Base-by-base conservation (phyloP, 2,113 vertebrate genomes). In the Leucopsar rothschildi region DNA sequence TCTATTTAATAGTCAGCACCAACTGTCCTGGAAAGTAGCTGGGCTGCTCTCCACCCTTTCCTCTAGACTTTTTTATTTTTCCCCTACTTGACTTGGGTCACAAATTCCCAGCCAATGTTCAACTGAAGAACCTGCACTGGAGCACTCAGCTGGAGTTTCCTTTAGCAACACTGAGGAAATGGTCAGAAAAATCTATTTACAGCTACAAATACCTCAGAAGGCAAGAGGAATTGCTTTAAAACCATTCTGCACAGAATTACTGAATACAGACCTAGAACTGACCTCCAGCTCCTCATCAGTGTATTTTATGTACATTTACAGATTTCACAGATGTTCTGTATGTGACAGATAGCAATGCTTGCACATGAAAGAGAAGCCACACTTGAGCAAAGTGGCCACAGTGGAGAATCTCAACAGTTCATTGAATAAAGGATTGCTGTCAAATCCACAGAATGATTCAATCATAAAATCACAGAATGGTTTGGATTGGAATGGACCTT, bases 331-430 rank as follows among this genome's bases (percentile, higher is more conserved):
- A 37, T 37, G 9, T 37, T 37, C 8, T 37, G 37, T 37, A 9
- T 37, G 37, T 37, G 37, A 37, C 37, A 37, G 4, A 17, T 2
- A 25, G 0, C n/a, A 49, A 37, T 4, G 52, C 12, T 20, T 56
- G 16, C 9, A 44, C 0, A 4, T 5, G 13, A 23, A 75, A 78
- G 16, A 16, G 27, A 76, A 81, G 10, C 8, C 22, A 23, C 4
- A 6, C 4, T 50, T 70, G 0, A 45, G 20, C 35, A 53, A 23
- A 59, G 52, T 1, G 42, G 39, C 22, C 23, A 31, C 15, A 42
- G 52, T 22, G 78, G 21, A 53, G 12, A 40, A 86, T 9, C 16
- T 35, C 6, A 85, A 33, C 24, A 60, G 31, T 7, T 57, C 63
- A 61, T 1, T 50, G 66, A 63, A 29, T 10, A 68, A 59, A 82